Evolutionary conservation across 2,113 vertebrate species (phyloP).

Genomic region (Pelecanus crispus): DNA sequence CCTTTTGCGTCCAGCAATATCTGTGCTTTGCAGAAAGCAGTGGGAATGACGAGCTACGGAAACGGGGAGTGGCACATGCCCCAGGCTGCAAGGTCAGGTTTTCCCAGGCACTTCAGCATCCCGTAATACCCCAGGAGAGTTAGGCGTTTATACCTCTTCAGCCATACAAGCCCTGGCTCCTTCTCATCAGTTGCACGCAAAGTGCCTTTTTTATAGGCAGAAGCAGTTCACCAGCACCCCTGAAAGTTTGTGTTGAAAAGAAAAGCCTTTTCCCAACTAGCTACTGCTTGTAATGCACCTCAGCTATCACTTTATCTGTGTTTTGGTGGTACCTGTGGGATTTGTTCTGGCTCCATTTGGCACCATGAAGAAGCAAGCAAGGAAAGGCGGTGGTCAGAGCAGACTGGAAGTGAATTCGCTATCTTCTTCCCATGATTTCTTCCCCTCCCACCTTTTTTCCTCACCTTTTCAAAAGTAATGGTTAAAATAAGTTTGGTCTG

Average conservation of each 20-base stretch:
- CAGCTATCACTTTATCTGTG: accelerated
- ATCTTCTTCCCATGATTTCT: not conserved
- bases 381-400: accelerated
- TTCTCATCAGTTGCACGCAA: not conserved
- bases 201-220: not conserved
- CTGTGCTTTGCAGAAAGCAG: not conserved
- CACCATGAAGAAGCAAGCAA: not conserved
- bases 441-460: not conserved
- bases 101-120: not conserved
- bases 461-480: no score
- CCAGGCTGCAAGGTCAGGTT: not conserved
- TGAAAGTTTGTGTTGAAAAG: not conserved
- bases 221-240: not conserved
- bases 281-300: not conserved
- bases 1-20: not conserved
- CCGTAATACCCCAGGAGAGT: accelerated
- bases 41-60: accelerated
- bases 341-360: accelerated
- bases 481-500: not conserved
- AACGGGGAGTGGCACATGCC: accelerated
- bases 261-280: not conserved
- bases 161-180: accelerated
- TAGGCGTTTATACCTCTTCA: not conserved
- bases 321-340: not conserved
- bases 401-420: not conserved